Percentiles rank a stretch among this genome's conserved stretches.
These are phyloP conservation scores for Ovibos moschatus DNA, from an alignment of 2,113 vertebrate species.

Conservation along the genomic window DNA sequence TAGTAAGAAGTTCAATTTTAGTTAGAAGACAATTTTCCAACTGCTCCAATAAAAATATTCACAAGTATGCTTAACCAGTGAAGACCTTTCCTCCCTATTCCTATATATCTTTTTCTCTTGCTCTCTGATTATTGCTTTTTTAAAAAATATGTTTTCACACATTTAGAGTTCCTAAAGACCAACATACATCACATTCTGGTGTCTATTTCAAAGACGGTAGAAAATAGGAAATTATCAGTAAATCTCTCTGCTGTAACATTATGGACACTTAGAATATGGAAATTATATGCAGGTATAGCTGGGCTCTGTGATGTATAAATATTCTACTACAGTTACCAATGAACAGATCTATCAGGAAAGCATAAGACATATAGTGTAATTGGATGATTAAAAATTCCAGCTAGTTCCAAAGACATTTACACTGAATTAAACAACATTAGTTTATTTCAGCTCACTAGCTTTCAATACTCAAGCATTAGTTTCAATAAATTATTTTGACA, in stretches of 20 bases:
- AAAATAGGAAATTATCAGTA: background rate
- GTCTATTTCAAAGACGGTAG: background rate
- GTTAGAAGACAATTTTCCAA: slow-evolving; percentile 34
- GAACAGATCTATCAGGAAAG: background rate
- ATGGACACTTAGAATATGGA: background rate
- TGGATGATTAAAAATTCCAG: background rate
- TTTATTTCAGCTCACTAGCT: slow-evolving; percentile 44
- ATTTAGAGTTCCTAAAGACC: background rate
- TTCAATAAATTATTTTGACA: background rate
- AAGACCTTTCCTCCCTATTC: background rate
- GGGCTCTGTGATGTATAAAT: slow-evolving; percentile 45
- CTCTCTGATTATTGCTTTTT: slow-evolving; percentile 16
- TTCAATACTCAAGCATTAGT: background rate
- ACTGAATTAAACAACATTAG: slow-evolving; percentile 32
- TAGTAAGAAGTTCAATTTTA: background rate
- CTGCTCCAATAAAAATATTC: slow-evolving; percentile 40
- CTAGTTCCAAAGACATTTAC: slow-evolving; percentile 42
- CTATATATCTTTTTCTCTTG: slow-evolving; percentile 31
- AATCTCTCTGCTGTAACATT: background rate
- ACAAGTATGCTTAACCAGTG: background rate
- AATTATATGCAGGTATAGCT: slow-evolving; percentile 37
- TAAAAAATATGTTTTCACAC: background rate
- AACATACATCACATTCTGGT: background rate
- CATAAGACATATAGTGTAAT: background rate
- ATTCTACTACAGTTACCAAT: slow-evolving; percentile 29